Evolutionary conservation across 1,140 invertebrate genomes (phyloP).

Genomic region (Habropoda laboriosa): DNA sequence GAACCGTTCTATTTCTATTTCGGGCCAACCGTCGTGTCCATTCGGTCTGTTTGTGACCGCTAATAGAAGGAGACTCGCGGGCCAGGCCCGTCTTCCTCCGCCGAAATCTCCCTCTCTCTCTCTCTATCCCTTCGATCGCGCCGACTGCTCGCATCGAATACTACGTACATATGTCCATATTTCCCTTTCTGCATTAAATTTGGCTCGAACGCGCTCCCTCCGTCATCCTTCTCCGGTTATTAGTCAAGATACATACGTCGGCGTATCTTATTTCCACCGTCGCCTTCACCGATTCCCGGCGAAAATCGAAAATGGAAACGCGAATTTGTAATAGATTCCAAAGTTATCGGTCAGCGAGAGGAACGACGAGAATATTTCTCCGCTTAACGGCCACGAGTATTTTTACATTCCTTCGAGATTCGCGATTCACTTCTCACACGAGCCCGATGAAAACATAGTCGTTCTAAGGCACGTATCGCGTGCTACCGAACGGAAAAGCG

Average conservation of each 20-base stretch:
- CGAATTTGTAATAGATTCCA: constrained; percentile 40
- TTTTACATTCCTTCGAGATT: constrained; percentile 13
- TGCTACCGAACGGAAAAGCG: neutral
- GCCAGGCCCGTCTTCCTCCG: constrained; percentile 8
- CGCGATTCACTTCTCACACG: neutral
- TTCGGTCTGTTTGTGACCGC: constrained; percentile 75
- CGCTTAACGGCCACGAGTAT: neutral
- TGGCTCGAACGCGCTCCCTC: neutral
- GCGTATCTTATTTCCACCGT: constrained; percentile 35
- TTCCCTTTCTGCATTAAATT: neutral
- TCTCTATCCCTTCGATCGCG: neutral
- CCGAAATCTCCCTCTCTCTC: neutral
- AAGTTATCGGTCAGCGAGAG: constrained; percentile 25
- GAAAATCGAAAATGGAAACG: constrained; percentile 42
- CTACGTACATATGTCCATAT: too few species aligned
- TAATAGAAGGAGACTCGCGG: constrained; percentile 71
- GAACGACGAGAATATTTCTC: neutral
- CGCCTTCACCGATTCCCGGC: constrained; percentile 10
- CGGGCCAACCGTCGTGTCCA: constrained; percentile 64
- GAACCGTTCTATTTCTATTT: constrained; percentile 76
- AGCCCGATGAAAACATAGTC: neutral
- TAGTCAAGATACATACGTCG: neutral
- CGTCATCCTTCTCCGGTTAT: neutral
- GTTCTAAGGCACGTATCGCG: neutral
- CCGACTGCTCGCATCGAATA: neutral